These are phyloP conservation scores for Ypsolopha sequella DNA, from an alignment of 2,888 invertebrate genomes.

Conservation along the genomic window DNA sequence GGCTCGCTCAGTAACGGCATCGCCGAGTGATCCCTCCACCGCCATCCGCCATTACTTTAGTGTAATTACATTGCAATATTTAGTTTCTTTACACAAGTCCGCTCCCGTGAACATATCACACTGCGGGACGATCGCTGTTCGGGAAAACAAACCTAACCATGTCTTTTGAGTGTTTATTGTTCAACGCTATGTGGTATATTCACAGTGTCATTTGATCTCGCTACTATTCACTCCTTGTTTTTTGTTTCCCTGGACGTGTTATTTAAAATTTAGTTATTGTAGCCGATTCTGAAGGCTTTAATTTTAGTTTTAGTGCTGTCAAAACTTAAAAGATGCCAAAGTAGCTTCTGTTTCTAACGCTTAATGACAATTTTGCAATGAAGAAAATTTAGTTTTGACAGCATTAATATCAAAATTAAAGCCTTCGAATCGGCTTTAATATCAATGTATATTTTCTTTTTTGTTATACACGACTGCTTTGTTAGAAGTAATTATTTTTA, in stretches of 20 bases:
- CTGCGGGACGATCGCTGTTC: constrained; percentile 43
- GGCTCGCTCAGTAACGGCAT: constrained; percentile 39
- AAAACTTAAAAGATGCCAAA: too few species aligned
- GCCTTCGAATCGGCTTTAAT: neutral
- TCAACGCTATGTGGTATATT: constrained; percentile 8
- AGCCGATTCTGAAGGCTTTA: too few species aligned
- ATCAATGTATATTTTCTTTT: neutral
- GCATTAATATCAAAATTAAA: too few species aligned
- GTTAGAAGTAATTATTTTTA: neutral
- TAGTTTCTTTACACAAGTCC: constrained; percentile 9
- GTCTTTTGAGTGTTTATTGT: neutral
- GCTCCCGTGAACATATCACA: constrained; percentile 51
- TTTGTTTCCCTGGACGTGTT: neutral
- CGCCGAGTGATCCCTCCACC: constrained; percentile 29
- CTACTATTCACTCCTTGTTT: neutral
- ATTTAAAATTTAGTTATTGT: neutral
- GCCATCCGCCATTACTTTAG: neutral
- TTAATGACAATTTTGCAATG: neutral
- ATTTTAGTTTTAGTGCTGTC: too few species aligned
- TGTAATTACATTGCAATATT: constrained; percentile 32
- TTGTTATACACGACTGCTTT: neutral
- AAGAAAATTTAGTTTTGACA: neutral
- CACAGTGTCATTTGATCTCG: constrained; percentile 12
- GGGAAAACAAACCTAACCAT: constrained; percentile 31
- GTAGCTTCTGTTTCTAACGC: neutral